Evolutionary conservation across 2,888 invertebrate species (phyloP).

Genomic region (Volucella inflata): DNA sequence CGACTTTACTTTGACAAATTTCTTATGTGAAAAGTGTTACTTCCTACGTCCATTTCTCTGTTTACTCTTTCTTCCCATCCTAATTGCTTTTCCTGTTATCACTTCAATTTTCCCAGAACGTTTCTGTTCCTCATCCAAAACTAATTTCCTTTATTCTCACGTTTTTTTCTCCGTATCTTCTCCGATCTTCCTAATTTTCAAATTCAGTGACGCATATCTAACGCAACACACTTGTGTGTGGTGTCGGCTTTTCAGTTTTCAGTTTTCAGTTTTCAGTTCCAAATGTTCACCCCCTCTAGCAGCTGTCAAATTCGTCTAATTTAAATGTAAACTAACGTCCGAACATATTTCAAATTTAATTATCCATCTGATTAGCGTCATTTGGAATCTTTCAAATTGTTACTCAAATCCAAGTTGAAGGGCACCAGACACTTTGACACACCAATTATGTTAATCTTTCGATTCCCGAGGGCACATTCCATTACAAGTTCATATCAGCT

Average conservation of each 20-base stretch:
- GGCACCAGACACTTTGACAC: conserved; percentile 48
- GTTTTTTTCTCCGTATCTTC: conserved; percentile 6
- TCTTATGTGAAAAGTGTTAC: no score
- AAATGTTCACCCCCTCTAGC: conserved; percentile 1
- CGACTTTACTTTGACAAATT: no score
- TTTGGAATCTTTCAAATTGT: conserved; percentile 24
- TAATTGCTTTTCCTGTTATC: no score
- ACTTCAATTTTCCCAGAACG: background rate
- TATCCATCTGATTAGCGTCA: conserved; percentile 64
- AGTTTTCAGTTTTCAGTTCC: conserved; percentile 6
- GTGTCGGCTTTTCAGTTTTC: no score
- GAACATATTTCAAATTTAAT: conserved; percentile 62
- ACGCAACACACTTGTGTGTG: conserved; percentile 12
- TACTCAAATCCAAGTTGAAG: conserved; percentile 7
- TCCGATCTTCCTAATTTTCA: conserved; percentile 43
- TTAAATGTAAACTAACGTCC: conserved; percentile 35
- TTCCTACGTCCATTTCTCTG: no score
- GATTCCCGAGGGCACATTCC: conserved; percentile 39
- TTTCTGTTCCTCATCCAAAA: background rate
- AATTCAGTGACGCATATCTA: conserved; percentile 61
- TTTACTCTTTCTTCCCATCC: no score
- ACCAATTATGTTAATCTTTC: conserved; percentile 62
- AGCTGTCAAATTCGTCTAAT: conserved; percentile 42
- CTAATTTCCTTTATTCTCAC: conserved; percentile 46
- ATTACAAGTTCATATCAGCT: conserved; percentile 36